Evolutionary conservation across 1,140 invertebrate genomes (phyloP).

Genomic region (Euura lappo): DNA sequence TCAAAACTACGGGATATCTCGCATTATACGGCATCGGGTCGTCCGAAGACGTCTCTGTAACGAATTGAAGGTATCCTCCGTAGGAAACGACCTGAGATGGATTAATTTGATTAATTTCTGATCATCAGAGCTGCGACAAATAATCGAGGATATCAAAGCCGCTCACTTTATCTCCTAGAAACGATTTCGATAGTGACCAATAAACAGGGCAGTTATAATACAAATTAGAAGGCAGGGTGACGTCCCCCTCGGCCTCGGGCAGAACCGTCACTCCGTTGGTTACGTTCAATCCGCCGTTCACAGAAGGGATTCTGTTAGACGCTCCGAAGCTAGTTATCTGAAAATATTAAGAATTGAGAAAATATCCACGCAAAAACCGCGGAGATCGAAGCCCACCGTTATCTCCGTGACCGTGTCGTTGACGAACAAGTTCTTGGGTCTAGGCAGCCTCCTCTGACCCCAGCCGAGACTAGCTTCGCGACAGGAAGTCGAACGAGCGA

Average conservation of each 20-base stretch:
- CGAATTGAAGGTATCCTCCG: slow-evolving; percentile 87
- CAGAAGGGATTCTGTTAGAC: slow-evolving; percentile 41
- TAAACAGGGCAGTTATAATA: slow-evolving; percentile 81
- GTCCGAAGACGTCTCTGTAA: slow-evolving; percentile 72
- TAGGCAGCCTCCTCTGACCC: slow-evolving; percentile 71
- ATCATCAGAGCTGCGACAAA: no score
- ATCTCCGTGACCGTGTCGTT: slow-evolving; percentile 60
- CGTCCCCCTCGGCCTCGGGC: slow-evolving; percentile 69
- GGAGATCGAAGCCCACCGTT: slow-evolving; percentile 49
- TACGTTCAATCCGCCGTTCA: slow-evolving; percentile 58
- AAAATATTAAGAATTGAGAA: slow-evolving; percentile 2
- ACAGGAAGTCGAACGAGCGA: slow-evolving; percentile 79
- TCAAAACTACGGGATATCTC: slow-evolving; percentile 80
- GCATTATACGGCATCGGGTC: slow-evolving; percentile 65
- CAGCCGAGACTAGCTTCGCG: slow-evolving; percentile 79
- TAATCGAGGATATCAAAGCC: no score
- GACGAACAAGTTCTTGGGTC: slow-evolving; percentile 64
- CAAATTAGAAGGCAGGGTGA: slow-evolving; percentile 70
- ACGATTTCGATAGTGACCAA: slow-evolving; percentile 82
- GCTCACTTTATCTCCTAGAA: slow-evolving; percentile 83
- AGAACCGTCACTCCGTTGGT: slow-evolving; percentile 70
- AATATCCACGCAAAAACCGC: not conserved
- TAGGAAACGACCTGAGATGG: slow-evolving; percentile 80
- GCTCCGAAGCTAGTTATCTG: slow-evolving; percentile 53
- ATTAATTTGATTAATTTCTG: not conserved